phyloP scores from a whole-genome alignment of 2,888 invertebrate genomes.

The Mythimna pallens region DNA sequence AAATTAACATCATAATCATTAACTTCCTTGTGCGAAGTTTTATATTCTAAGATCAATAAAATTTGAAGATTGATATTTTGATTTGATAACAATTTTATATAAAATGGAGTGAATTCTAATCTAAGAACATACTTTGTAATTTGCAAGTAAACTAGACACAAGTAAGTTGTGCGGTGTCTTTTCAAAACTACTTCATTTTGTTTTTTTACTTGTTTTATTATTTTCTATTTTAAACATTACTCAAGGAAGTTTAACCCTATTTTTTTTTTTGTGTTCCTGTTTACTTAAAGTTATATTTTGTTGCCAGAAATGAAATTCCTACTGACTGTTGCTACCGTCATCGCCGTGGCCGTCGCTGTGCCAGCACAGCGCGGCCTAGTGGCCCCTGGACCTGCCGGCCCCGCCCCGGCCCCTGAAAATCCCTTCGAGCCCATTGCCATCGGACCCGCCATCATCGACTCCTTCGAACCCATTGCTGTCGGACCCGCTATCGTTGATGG shows the following conservation, averaged over 20 bases:
- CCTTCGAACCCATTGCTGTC: slow-evolving; percentile 63
- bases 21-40: slow-evolving; percentile 6
- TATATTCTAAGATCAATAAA: slow-evolving; percentile 15
- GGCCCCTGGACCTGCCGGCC: slow-evolving; percentile 48
- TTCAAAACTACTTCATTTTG: not conserved
- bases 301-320: slow-evolving; percentile 60
- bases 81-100: slow-evolving; percentile 61
- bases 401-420: slow-evolving; percentile 34
- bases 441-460: slow-evolving; percentile 63
- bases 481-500: slow-evolving; percentile 57
- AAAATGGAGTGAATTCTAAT: slow-evolving; percentile 40
- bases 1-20: slow-evolving; percentile 26
- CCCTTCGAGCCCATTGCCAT: slow-evolving; percentile 50
- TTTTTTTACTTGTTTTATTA: not conserved
- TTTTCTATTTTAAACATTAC: not conserved
- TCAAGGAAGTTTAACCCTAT: not conserved
- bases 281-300: slow-evolving; percentile 22
- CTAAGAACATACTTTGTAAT: slow-evolving; percentile 49
- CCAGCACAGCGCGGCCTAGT: slow-evolving; percentile 58
- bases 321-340: slow-evolving; percentile 50
- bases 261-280: not conserved
- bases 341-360: slow-evolving; percentile 57
- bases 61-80: slow-evolving; percentile 8
- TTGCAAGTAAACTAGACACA: slow-evolving; percentile 56
- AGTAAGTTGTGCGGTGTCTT: slow-evolving; percentile 45